Base-by-base conservation (phyloP, 2,113 vertebrate species). In the Ifrita kowaldi region DNA sequence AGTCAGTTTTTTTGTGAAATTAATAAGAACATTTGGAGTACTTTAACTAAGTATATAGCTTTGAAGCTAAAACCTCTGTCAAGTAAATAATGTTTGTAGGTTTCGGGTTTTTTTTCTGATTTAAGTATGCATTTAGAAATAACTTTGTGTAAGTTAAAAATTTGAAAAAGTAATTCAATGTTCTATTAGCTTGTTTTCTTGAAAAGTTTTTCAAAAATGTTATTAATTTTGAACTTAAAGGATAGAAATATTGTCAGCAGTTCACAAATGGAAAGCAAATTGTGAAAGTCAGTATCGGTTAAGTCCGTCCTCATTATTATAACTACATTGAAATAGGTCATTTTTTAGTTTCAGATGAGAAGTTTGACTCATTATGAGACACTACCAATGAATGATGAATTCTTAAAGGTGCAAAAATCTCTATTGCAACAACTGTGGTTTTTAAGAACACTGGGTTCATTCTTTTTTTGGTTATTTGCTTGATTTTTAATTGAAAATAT, bases 1-100 rank as follows among this genome's bases (percentile, higher is more conserved):
- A 89, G 86, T 63, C 42, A 68, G 20, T 28, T 91, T 89, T 88
- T 90, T 41, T 18, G 56, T 84, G 56, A 95, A 87, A 94, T 56
- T 78, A 95, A 16, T 79, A 70, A 33, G 26, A 81, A 37, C 11
- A 37, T 11, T 76, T 88, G 5, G 7, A 57, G 17, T 39, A 63
- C 30, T 90, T 95, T 49, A 80, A 90, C 24, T 12, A 77, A 62
- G 14, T 19, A 46, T 52, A 27, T 42, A 69, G 0, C 15, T 84
- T 84, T 65, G 23, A 85, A 84, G 27, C 4, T 73, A 73, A 84
- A 83, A 49, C 6, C 6, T 76, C 24, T 62, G 14, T 10, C 16
- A 80, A 59, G 30, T 42, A 80, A 93, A 74, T 49, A 1, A 21
- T 30, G 6, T 52, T 59, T 32, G 1, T 53, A 12, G 5, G 20